Evolutionary conservation across 2,113 vertebrate genomes (phyloP), one percentile per base, ranked within the genome.

Genomic region (Callaeas wilsoni): DNA sequence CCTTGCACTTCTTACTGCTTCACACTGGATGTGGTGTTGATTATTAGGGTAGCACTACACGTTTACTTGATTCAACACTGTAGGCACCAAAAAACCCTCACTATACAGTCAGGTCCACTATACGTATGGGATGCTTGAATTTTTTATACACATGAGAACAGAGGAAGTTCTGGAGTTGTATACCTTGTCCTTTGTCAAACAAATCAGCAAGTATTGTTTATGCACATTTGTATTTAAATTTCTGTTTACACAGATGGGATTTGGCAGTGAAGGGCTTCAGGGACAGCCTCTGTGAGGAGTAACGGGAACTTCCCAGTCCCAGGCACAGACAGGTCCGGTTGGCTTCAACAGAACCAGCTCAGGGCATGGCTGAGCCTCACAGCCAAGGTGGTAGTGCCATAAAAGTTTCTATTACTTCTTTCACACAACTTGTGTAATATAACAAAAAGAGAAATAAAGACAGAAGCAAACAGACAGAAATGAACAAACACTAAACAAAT

Each of bases 281-380:
- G 27, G 18, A 4, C 6, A 20, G 22, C 4, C 5, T 80, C 7
- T n/a, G 6, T n/a, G 23, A 77, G 17, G 2, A 27, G 3, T 23
- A 25, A 13, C 12, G 2, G 5, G 16, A n/a, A 10, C 17, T 67
- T 46, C 9, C 37, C 18, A 4, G 1, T 52, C 4, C 30, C 2
- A 0, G 19, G 42, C 5, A 41, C 57, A 81, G 22, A 1, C 7
- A 1, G 5, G 53, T 59, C 37, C 30, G 59, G 39, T 9, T 9
- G 0, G 11, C 13, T 60, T 11, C 25, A 49, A 5, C 0, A 0
- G 12, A 41, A 32, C 5, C 22, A 13, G 3, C 0, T 3, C 49
- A 82, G 20, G 26, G 12, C 22, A 59, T 2, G 3, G 14, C 17
- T 64, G 7, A 64, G 14, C 32, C 67, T 41, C 42, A 42, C 14